Evolutionary conservation across 2,113 vertebrate genomes (phyloP), one percentile per base, ranked within the genome.

Genomic region (Shinisaurus crocodilurus): DNA sequence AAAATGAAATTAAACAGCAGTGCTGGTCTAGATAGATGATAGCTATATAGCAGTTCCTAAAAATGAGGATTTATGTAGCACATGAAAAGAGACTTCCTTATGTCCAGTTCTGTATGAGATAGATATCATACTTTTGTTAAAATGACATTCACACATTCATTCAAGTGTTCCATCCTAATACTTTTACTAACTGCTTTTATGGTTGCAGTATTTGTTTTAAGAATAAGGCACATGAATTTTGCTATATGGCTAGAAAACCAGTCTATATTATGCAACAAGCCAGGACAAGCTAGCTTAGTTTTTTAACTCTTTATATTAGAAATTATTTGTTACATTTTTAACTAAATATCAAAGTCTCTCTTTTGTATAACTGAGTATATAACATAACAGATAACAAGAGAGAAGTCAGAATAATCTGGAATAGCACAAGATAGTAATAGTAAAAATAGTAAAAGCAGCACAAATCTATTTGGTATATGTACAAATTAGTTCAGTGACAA

Each of bases 101-200:
- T 83, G 8, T 74, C 45, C n/a, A 48, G 94, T 63, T 81, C 90
- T 85, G 1, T 23, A 92, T 92, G 60, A 23, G 23, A 92, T 89
- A 89, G 85, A 82, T 88, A 74, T 57, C 57, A 0, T 93, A 86
- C 48, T 16, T 70, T 50, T 93, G 43, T 82, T 90, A 89, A 63
- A 70, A 1, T 50, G 89, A 3, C 27, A 57, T 94, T 93, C 13
- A 63, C 34, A 88, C 8, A 75, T 69, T 15, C 60, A 1, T 40
- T 3, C 67, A 63, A 3, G 13, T 77, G 65, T 50, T 50, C 20
- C 25, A 70, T 50, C 34, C 27, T 70, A 79, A 90, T 70, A 63
- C 87, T 93, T 85, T 81, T 85, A 27, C 2, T 88, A 88, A 2
- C 79, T 23, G 3, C 27, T 45, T 85, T 34, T 43, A 70, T 16